phyloP scores from a whole-genome alignment of 2,113 vertebrate species.

The Ranitomeya imitator region DNA sequence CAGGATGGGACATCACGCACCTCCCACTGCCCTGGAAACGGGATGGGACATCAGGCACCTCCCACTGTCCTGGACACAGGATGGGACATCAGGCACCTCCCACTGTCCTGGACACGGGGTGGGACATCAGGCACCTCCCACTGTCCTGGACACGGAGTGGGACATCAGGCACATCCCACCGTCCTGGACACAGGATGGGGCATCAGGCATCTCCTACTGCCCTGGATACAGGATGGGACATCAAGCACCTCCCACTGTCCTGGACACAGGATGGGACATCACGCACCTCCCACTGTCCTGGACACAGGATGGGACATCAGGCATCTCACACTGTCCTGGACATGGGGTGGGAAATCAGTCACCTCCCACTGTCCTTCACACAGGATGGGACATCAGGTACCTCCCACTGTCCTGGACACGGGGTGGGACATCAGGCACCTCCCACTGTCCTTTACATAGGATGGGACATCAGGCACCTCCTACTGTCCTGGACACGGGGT shows the following conservation, averaged over 20 bases:
- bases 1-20: no score
- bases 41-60: no score
- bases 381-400: background rate
- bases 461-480: background rate
- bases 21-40: no score
- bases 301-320: background rate
- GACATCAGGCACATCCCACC: background rate
- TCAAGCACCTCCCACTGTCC: background rate
- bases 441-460: background rate
- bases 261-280: background rate
- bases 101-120: background rate
- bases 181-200: background rate
- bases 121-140: background rate
- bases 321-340: background rate
- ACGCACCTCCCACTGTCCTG: background rate
- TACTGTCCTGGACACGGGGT: background rate
- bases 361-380: background rate
- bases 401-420: background rate
- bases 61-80: background rate
- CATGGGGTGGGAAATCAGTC: background rate
- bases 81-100: background rate
- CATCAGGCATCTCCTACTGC: background rate
- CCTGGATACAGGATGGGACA: no score
- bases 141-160: background rate
- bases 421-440: background rate